These are phyloP conservation scores for Alethe diademata DNA, from an alignment of 2,113 vertebrate species.

Conservation along the genomic window DNA sequence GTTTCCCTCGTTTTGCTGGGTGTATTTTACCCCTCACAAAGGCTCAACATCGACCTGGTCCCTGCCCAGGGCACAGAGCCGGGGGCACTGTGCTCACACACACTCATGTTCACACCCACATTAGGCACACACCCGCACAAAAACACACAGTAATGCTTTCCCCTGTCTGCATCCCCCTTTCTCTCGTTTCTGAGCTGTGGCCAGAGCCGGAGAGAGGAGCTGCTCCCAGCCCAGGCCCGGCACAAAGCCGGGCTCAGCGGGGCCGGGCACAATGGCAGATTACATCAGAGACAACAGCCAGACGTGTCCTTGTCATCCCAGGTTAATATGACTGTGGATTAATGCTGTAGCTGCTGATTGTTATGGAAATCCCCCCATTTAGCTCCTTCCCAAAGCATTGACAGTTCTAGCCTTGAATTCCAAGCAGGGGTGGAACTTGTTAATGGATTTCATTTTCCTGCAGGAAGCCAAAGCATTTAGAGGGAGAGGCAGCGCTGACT, in stretches of 20 bases:
- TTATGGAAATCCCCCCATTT: constrained; percentile 66
- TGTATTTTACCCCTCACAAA: neutral
- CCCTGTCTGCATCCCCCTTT: neutral
- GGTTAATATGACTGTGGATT: constrained; percentile 65
- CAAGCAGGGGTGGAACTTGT: constrained; percentile 62
- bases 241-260: constrained; percentile 39
- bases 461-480: constrained; percentile 50
- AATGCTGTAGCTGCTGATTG: constrained; percentile 66
- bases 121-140: neutral
- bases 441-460: constrained; percentile 61
- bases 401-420: constrained; percentile 54
- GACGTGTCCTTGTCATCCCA: constrained; percentile 64
- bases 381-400: constrained; percentile 60
- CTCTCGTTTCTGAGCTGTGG: neutral
- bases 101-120: neutral
- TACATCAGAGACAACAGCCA: constrained; percentile 47
- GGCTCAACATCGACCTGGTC: fast-evolving
- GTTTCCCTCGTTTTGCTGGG: fast-evolving
- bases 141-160: neutral
- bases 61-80: fast-evolving
- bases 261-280: constrained; percentile 31
- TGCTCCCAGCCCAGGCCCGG: constrained; percentile 7
- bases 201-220: neutral
- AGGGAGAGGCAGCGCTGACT: constrained; percentile 28
- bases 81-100: neutral